Evolutionary conservation across 2,797 vertebrate species (phyloP), one percentile per base, ranked within the genome.

Genomic region (Diplodus sargus): DNA sequence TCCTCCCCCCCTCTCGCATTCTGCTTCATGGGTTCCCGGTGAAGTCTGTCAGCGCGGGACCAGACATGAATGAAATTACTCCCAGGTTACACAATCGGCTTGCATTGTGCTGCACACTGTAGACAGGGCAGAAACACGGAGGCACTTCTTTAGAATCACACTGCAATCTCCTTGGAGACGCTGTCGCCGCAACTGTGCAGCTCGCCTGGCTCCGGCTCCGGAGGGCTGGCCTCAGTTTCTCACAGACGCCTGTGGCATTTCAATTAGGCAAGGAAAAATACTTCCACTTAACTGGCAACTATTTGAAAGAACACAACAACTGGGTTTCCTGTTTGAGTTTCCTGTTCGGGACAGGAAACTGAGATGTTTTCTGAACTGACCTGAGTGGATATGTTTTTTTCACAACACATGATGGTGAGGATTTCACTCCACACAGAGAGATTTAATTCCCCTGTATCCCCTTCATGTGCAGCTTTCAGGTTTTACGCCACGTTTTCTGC

Each of bases 81-180:
- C 61, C 57, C 52, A 39, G 76, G 74, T 86, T 87, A 80, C 23
- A n/a, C 74, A 86, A 84, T 23, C 57, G 16, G 48, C 70, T 67
- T 87, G 82, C 84, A 87, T 92, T 90, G 88, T 92, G 78, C 86
- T 79, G 85, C 73, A 76, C 53, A 75, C 83, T 81, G 76, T 76
- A 76, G 76, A 75, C 47, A 9, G 65, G 62, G 64, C 61, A 42
- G 47, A 82, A 87, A 79, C 77, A 78, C 20, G 53, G 68, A 67
- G 74, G 43, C 77, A 59, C 67, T 84, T 85, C 78, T 88, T 85
- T 86, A 48, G 45, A 63, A 74, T 74, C 77, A 22, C 72, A 60
- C 76, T 53, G 74, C 71, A 48, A 63, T 93, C 91, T 90, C 92
- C 92, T 83, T 91, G 92, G 93, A 90, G 74, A 94, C 88, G 17